phyloP scores from a whole-genome alignment of 2,113 vertebrate genomes.

The human region DNA sequence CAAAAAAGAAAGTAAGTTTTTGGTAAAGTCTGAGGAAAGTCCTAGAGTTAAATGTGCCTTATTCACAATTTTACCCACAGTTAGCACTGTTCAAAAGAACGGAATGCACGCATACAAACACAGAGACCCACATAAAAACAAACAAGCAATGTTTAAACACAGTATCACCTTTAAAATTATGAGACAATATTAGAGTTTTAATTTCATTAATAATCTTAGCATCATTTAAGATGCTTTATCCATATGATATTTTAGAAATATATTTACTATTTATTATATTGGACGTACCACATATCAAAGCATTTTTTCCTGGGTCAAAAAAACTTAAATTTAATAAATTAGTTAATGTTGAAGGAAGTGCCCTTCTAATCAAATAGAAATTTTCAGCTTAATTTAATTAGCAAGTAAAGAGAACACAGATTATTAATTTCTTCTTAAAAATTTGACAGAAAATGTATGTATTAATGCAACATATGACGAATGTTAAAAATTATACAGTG shows the following conservation, averaged over 20 bases:
- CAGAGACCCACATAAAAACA: background rate
- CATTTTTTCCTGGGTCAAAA: background rate
- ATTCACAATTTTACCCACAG: background rate
- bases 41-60: background rate
- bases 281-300: background rate
- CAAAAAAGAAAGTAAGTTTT: background rate
- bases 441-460: background rate
- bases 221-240: background rate
- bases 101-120: background rate
- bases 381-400: conserved; percentile 18
- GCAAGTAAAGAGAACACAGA: background rate
- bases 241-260: background rate
- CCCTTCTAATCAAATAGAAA: background rate
- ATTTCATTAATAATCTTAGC: background rate
- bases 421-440: background rate
- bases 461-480: background rate
- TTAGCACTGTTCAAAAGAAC: background rate
- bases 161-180: background rate
- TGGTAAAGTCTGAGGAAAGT: background rate
- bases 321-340: background rate
- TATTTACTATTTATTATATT: background rate
- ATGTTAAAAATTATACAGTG: conserved; percentile 7
- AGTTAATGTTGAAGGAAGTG: background rate
- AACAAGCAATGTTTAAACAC: background rate
- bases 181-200: background rate